Percentiles rank a stretch among this genome's conserved stretches.
These are phyloP conservation scores for Drosophila subquinaria DNA, from an alignment of 2,888 invertebrate species.

Conservation along the genomic window DNA sequence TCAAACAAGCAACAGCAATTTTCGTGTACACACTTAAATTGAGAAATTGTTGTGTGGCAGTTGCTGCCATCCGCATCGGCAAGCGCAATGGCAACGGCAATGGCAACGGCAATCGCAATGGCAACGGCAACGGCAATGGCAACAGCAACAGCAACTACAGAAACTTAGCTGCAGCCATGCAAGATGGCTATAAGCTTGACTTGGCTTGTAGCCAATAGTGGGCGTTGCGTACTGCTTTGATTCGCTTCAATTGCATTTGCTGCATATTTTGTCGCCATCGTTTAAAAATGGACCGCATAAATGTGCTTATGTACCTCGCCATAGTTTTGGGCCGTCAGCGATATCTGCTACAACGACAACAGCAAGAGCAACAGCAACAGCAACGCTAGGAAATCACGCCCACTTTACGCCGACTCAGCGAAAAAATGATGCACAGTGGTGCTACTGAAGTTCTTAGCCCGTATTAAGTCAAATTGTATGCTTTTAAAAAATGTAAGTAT, in stretches of 20 bases:
- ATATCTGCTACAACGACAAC: constrained; percentile 22
- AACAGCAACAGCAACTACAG: background rate
- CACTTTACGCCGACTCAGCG: constrained; percentile 53
- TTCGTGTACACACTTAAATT: constrained; percentile 76
- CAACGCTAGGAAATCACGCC: constrained; percentile 60
- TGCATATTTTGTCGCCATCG: constrained; percentile 72
- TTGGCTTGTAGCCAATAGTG: constrained; percentile 60
- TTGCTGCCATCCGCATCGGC: constrained; percentile 41
- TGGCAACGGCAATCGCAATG: constrained; percentile 18
- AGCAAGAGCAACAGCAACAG: constrained; percentile 30
- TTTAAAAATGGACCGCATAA: constrained; percentile 58
- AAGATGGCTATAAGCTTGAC: constrained; percentile 16
- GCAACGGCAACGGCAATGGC: background rate
- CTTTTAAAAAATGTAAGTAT: background rate
- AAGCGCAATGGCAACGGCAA: constrained; percentile 15
- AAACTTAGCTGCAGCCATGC: constrained; percentile 16
- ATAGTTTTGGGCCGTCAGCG: constrained; percentile 69
- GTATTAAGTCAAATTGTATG: background rate
- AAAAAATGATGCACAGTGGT: background rate
- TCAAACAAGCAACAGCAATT: constrained; percentile 68
- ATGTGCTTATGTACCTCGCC: constrained; percentile 33
- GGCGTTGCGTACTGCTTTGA: constrained; percentile 71
- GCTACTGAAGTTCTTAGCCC: background rate
- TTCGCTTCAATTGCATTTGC: constrained; percentile 77
- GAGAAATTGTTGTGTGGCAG: constrained; percentile 73